phyloP scores from a whole-genome alignment of 2,113 vertebrate genomes.

The Cyanoramphus novaezelandiae region DNA sequence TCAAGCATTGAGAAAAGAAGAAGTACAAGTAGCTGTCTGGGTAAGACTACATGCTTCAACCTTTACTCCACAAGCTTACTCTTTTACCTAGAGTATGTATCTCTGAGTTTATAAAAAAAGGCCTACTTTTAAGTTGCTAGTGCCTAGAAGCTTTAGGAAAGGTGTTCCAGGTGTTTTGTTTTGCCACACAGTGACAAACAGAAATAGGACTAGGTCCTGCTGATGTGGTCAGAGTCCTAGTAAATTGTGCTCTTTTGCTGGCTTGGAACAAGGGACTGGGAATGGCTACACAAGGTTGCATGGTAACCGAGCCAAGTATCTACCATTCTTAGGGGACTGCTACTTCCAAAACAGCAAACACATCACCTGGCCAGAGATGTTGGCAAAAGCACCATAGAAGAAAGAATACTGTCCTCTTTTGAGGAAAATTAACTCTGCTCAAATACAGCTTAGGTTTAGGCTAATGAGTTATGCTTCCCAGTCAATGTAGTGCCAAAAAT shows the following conservation, averaged over 20 bases:
- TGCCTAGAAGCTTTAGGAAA: background rate
- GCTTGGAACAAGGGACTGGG: background rate
- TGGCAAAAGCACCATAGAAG: background rate
- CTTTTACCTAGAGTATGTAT: background rate
- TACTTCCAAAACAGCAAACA: background rate
- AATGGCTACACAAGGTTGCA: background rate
- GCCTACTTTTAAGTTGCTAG: background rate
- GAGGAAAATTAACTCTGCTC: background rate
- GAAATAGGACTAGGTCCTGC: background rate
- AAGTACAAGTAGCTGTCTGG: background rate
- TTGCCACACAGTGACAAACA: background rate
- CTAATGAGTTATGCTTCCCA: background rate
- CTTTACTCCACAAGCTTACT: background rate
- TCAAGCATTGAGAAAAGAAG: background rate
- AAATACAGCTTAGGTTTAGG: background rate
- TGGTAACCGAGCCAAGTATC: background rate
- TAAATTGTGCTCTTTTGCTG: background rate
- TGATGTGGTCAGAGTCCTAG: too few species aligned
- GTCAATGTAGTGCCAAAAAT: background rate
- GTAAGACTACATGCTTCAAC: background rate
- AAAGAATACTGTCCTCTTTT: rapidly evolving
- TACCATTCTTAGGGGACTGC: background rate
- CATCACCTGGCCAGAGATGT: background rate
- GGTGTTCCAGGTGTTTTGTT: background rate
- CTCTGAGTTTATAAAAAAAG: rapidly evolving